phyloP scores from a whole-genome alignment of 1,140 invertebrate species.

The Myzus persicae region DNA sequence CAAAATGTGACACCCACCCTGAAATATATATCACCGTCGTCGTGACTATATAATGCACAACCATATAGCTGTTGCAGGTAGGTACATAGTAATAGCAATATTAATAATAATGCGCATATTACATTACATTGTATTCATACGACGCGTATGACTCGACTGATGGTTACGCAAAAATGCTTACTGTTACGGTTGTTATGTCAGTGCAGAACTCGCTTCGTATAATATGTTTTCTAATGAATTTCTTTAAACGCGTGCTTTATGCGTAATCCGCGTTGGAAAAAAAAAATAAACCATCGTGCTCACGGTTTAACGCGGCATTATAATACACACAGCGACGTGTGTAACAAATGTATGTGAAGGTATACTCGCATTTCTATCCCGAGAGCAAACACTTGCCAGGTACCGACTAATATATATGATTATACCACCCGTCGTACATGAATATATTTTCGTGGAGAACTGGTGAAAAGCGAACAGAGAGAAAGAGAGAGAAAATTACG shows the following conservation, averaged over 20 bases:
- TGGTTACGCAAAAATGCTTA: background rate
- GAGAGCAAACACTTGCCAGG: background rate
- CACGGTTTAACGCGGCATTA: slow-evolving; percentile 10
- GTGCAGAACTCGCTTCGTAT: background rate
- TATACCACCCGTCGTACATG: background rate
- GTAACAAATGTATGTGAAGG: background rate
- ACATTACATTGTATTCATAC: background rate
- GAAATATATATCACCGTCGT: background rate
- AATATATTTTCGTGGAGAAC: background rate
- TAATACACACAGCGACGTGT: background rate
- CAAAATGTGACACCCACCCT: background rate
- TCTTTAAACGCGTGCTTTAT: background rate
- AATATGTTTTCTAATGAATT: slow-evolving; percentile 3
- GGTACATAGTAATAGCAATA: background rate
- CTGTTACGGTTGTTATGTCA: slow-evolving; percentile 15
- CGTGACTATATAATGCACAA: background rate
- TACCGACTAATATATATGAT: background rate
- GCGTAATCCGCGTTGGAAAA: background rate
- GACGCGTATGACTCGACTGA: background rate
- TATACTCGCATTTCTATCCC: background rate
- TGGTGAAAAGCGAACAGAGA: background rate
- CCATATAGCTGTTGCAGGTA: background rate
- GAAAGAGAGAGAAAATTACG: background rate
- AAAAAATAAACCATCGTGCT: background rate
- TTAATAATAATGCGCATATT: background rate